Percentiles rank a stretch among this genome's conserved stretches.
Evolutionary conservation across 1,140 invertebrate genomes (phyloP).

Genomic region (Thaumatotibia leucotreta): DNA sequence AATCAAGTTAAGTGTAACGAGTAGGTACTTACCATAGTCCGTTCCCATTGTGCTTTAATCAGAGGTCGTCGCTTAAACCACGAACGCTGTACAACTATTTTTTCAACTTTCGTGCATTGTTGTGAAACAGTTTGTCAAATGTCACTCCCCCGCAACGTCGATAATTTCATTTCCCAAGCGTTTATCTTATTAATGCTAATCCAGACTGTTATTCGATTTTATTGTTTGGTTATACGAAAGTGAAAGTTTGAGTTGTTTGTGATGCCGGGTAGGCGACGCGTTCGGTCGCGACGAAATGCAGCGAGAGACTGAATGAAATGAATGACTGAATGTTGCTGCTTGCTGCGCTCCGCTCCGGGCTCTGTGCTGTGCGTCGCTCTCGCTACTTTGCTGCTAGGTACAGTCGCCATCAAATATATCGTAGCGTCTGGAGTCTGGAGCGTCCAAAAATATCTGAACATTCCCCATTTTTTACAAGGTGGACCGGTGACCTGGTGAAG

Average conservation of each 20-base stretch:
- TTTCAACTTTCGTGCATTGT: conserved; percentile 10
- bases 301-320: background rate
- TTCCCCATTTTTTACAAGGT: too few relatives aligned
- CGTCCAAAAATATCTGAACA: too few relatives aligned
- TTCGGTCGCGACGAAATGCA: background rate
- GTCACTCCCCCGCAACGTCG: background rate
- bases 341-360: background rate
- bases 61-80: background rate
- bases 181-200: background rate
- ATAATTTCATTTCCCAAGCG: background rate
- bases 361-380: too few relatives aligned
- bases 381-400: too few relatives aligned
- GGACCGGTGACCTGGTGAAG: too few relatives aligned
- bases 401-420: too few relatives aligned
- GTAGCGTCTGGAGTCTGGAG: too few relatives aligned
- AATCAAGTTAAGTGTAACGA: background rate
- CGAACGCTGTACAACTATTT: background rate
- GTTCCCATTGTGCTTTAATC: conserved; percentile 40
- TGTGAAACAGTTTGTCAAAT: background rate
- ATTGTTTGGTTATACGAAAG: conserved; percentile 15
- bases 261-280: background rate
- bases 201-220: background rate
- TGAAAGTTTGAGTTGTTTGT: conserved; percentile 15
- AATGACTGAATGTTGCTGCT: background rate
- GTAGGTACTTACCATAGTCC: conserved; percentile 48